These are phyloP conservation scores for Myzus persicae DNA, from an alignment of 1,140 invertebrate genomes.

Conservation along the genomic window DNA sequence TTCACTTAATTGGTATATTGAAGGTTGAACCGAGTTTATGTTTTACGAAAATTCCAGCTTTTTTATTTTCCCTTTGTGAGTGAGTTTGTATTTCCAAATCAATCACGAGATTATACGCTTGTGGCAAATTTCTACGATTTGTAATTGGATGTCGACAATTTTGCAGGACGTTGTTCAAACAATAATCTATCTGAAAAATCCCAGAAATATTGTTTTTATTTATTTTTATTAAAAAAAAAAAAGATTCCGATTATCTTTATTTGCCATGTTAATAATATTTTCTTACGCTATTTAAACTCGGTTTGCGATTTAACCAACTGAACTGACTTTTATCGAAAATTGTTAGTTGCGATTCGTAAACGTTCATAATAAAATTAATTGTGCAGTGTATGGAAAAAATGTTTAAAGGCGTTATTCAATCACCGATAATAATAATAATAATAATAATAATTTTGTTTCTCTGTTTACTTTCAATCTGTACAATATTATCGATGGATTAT, in stretches of 20 bases:
- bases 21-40: not conserved
- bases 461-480: not conserved
- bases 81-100: not conserved
- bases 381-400: not conserved
- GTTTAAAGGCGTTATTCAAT: not conserved
- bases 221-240: slow-evolving; percentile 6
- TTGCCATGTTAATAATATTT: not conserved
- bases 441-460: not conserved
- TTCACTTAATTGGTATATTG: not conserved
- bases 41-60: not conserved
- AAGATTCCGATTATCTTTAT: not conserved
- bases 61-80: not conserved
- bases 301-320: not conserved
- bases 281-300: not conserved
- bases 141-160: not conserved
- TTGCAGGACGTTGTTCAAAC: not conserved
- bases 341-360: not conserved
- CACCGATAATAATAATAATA: not conserved
- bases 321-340: not conserved
- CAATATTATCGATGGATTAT: not conserved
- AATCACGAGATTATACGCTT: not conserved
- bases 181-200: not conserved
- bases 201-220: not conserved
- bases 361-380: not conserved
- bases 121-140: not conserved